Evolutionary conservation across 2,888 invertebrate genomes (phyloP).

Genomic region (Drosophila crucigera): DNA sequence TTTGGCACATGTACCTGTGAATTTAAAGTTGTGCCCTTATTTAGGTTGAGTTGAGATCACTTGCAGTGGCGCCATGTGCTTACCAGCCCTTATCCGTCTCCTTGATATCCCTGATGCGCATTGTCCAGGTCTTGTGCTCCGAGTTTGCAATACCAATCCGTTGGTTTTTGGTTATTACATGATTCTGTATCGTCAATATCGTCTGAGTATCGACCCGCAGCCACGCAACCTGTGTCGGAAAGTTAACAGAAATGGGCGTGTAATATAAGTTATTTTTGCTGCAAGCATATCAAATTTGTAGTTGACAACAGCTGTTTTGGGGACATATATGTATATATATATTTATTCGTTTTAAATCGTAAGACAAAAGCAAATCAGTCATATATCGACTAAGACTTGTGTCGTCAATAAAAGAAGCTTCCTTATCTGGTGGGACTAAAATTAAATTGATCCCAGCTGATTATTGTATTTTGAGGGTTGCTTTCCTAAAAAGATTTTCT

Average conservation of each 20-base stretch:
- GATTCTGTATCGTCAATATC: slow-evolving; percentile 94
- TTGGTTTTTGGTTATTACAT: slow-evolving; percentile 96
- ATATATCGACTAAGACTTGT: not conserved
- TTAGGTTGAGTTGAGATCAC: not conserved
- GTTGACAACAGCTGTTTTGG: slow-evolving; percentile 1
- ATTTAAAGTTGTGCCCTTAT: not conserved
- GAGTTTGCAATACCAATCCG: slow-evolving; percentile 92
- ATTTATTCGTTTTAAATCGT: not conserved
- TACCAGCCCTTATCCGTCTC: slow-evolving; percentile 91
- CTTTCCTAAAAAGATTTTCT: not conserved
- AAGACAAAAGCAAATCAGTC: not conserved
- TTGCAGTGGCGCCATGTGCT: not conserved
- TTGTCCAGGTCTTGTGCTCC: slow-evolving; percentile 92
- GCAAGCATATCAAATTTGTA: not conserved
- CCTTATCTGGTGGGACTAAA: not conserved
- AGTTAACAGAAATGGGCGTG: slow-evolving; percentile 9
- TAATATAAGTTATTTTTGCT: not conserved
- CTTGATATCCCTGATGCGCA: slow-evolving; percentile 92
- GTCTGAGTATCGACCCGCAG: slow-evolving; percentile 91
- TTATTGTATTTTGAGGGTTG: not conserved
- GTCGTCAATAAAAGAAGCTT: not conserved
- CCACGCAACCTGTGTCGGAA: slow-evolving; percentile 83
- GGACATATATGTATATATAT: not conserved
- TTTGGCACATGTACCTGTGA: slow-evolving; percentile 86
- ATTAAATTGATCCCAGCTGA: not conserved